These are phyloP conservation scores for Ganaspis sp. DNA, from an alignment of 1,140 invertebrate genomes.

Conservation along the genomic window DNA sequence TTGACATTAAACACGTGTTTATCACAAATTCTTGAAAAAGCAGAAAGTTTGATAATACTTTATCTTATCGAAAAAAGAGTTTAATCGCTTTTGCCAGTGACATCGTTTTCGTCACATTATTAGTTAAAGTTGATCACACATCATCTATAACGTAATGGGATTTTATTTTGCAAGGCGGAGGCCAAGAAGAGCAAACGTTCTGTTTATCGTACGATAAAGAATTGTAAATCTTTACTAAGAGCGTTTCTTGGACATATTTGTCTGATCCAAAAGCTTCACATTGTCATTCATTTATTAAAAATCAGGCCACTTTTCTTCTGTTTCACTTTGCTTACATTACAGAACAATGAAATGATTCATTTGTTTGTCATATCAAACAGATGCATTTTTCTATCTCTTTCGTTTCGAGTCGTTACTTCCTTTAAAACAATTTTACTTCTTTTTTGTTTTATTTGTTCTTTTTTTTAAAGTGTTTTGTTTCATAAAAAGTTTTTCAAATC, in stretches of 20 bases:
- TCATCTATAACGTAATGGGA: neutral
- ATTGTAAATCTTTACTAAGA: neutral
- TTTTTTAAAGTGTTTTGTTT: too few relatives aligned
- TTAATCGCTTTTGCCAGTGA: neutral
- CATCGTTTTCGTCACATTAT: neutral
- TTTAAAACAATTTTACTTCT: too few relatives aligned
- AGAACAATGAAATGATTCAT: neutral
- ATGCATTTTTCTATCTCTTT: too few relatives aligned
- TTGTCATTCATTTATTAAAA: neutral
- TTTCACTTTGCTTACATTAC: neutral
- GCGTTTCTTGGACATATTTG: neutral
- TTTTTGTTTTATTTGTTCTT: too few relatives aligned
- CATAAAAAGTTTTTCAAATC: too few relatives aligned
- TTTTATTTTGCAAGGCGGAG: neutral
- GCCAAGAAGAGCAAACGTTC: neutral
- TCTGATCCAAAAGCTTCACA: neutral
- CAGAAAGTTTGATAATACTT: conserved; percentile 11
- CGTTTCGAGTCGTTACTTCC: too few relatives aligned
- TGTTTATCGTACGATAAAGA: neutral
- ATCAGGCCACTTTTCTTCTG: neutral
- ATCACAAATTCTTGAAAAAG: neutral
- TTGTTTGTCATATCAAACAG: too few relatives aligned
- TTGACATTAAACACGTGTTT: conserved; percentile 7
- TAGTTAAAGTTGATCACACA: neutral
- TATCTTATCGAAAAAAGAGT: conserved; percentile 15